phyloP scores from a whole-genome alignment of 2,797 vertebrate genomes.

The Thamnophis elegans region DNA sequence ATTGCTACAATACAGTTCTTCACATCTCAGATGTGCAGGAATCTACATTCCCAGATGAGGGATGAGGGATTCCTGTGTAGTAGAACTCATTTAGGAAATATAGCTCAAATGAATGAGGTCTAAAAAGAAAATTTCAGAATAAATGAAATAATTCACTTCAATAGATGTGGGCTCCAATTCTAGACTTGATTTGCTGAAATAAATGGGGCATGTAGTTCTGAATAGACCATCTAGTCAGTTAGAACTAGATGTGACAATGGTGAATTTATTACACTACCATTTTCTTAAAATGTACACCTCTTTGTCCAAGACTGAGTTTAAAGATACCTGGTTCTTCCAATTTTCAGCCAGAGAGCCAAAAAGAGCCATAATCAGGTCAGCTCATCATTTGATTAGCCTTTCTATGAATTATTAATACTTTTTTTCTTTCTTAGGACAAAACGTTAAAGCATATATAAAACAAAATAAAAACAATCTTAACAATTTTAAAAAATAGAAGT shows the following conservation, averaged over 20 bases:
- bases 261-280: background rate
- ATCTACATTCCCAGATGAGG: background rate
- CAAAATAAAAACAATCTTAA: background rate
- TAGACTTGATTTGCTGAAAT: background rate
- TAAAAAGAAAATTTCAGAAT: background rate
- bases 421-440: background rate
- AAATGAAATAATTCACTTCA: background rate
- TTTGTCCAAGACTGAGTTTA: too few relatives aligned
- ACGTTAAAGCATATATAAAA: background rate
- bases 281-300: background rate
- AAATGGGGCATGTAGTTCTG: background rate
- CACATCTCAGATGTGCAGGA: background rate
- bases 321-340: background rate
- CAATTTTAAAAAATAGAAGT: background rate
- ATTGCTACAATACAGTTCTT: background rate
- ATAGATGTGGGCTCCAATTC: background rate
- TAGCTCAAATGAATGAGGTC: background rate
- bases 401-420: background rate
- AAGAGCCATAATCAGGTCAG: background rate
- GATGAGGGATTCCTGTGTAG: background rate
- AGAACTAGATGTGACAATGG: background rate
- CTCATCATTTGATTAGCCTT: background rate
- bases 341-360: background rate
- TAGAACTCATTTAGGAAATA: background rate
- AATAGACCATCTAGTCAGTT: background rate